phyloP scores from a whole-genome alignment of 2,888 invertebrate genomes.

The Caenorhabditis afra region DNA sequence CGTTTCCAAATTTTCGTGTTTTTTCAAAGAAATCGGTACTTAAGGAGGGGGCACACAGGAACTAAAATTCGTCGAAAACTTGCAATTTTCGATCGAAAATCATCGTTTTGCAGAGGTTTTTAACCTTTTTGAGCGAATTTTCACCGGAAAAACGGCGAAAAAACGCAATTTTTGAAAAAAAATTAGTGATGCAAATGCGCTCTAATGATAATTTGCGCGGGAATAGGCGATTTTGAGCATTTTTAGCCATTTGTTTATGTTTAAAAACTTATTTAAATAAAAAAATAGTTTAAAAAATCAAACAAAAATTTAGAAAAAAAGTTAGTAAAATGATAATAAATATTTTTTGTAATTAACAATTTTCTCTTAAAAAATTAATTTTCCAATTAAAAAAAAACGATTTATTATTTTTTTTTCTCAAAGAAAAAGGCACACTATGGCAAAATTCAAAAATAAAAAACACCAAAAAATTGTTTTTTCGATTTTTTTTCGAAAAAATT shows the following conservation, averaged over 20 bases:
- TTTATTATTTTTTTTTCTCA: conserved; percentile 4
- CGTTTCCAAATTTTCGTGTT: no score
- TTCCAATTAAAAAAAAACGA: conserved; percentile 3
- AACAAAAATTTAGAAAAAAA: no score
- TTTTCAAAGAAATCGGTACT: conserved; percentile 35
- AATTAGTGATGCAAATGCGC: not conserved
- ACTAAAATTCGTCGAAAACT: conserved; percentile 5
- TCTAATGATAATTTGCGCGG: not conserved
- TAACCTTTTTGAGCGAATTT: no score
- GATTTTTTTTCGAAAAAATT: conserved; percentile 6
- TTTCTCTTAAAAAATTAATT: no score
- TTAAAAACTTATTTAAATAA: no score
- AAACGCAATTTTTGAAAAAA: no score
- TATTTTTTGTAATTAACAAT: no score
- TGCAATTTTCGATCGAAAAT: conserved; percentile 4
- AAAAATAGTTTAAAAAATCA: no score
- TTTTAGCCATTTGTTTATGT: no score
- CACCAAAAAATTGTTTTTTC: conserved; percentile 8
- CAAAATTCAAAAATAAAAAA: conserved; percentile 5
- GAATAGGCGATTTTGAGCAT: no score
- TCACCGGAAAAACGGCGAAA: no score
- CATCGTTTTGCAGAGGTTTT: conserved; percentile 10
- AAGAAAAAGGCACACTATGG: conserved; percentile 31
- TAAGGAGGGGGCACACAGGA: not conserved
- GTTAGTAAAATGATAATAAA: no score